Evolutionary conservation across 2,113 vertebrate species (phyloP).

Genomic region (Helogale parvula): DNA sequence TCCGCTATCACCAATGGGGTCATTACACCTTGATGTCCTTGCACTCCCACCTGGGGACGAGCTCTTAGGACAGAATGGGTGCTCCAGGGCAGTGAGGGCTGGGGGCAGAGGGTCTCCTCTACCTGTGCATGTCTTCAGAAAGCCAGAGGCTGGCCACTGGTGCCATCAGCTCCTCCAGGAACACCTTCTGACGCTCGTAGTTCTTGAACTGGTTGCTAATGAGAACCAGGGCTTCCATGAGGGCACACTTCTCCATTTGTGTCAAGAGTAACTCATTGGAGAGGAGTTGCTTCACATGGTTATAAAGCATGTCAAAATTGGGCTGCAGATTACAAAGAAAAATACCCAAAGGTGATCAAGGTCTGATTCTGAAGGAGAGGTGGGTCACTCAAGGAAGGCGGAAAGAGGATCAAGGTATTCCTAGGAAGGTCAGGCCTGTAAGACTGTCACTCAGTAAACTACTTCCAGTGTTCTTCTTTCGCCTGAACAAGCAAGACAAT

Average conservation of each 20-base stretch:
- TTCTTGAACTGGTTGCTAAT: slow-evolving; percentile 98
- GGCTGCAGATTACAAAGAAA: slow-evolving; percentile 86
- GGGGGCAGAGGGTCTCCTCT: neutral
- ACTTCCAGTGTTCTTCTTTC: neutral
- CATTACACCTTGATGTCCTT: neutral
- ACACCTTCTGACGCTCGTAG: slow-evolving; percentile 93
- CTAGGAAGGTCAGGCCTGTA: neutral
- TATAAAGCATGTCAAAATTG: slow-evolving; percentile 95
- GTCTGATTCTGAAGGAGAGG: neutral
- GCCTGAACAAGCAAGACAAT: neutral
- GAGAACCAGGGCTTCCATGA: slow-evolving; percentile 96
- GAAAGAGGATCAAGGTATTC: neutral
- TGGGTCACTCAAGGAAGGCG: neutral
- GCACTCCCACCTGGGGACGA: fast-evolving
- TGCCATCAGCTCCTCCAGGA: slow-evolving; percentile 94
- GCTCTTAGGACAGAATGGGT: neutral
- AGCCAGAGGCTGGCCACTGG: slow-evolving; percentile 92
- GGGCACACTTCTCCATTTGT: slow-evolving; percentile 94
- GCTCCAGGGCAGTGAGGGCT: neutral
- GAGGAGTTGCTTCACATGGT: slow-evolving; percentile 92
- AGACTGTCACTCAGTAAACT: neutral
- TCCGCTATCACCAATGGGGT: neutral
- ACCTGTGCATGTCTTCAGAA: slow-evolving; percentile 94
- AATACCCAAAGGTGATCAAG: neutral
- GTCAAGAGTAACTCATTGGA: slow-evolving; percentile 90